Conservation (phyloP, 2,797 vertebrate species). For the Meda fulgida region DNA sequence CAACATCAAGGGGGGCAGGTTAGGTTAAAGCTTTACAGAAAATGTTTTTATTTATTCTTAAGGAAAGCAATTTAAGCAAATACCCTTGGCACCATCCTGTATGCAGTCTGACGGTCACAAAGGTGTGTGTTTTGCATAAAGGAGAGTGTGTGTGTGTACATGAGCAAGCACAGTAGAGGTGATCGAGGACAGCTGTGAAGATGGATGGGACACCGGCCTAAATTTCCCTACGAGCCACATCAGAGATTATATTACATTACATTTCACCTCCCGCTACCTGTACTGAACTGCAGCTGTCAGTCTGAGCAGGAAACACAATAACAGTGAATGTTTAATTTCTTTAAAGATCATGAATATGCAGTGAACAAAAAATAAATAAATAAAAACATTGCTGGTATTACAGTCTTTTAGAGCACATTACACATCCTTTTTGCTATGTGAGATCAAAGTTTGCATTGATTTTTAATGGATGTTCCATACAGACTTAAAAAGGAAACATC, state of each 20-base stretch:
- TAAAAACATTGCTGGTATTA: background rate
- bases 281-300: slow-evolving; percentile 34
- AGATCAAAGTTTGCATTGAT: background rate
- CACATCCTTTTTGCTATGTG: background rate
- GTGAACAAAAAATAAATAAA: background rate
- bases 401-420: background rate
- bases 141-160: slow-evolving; percentile 31
- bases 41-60: slow-evolving; percentile 68
- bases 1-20: slow-evolving; percentile 64
- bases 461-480: slow-evolving; percentile 17
- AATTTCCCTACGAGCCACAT: slow-evolving; percentile 33
- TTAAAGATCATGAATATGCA: slow-evolving; percentile 9
- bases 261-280: slow-evolving; percentile 35
- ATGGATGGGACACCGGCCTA: slow-evolving; percentile 45
- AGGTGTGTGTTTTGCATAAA: slow-evolving; percentile 67
- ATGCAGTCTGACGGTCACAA: slow-evolving; percentile 61
- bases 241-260: slow-evolving; percentile 50
- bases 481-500: background rate
- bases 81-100: slow-evolving; percentile 66
- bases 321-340: slow-evolving; percentile 13
- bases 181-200: slow-evolving; percentile 59
- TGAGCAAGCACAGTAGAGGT: slow-evolving; percentile 61
- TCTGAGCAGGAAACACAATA: slow-evolving; percentile 25
- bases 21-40: slow-evolving; percentile 63
- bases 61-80: slow-evolving; percentile 76